Evolutionary conservation across 2,888 invertebrate genomes (phyloP), one percentile per base, ranked within the genome.

Genomic region (Ferdinandea cuprea): DNA sequence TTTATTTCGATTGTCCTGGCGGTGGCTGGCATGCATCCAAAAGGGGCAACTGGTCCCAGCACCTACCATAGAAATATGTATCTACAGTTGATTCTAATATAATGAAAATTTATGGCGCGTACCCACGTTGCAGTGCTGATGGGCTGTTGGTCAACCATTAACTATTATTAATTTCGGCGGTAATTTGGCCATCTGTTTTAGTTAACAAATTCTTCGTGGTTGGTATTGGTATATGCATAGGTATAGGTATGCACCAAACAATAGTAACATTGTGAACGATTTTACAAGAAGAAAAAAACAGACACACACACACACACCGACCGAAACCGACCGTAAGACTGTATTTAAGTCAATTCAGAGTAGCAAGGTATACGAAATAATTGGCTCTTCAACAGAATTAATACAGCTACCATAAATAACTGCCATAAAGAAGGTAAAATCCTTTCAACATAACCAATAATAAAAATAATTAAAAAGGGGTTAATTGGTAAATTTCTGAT

Each of bases 21-120:
- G 19, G 68, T 80, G 74, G 19, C 74, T 80, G 74, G 68, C 79
- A 69, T 63, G 48, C 32, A 80, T 80, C 79, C 79, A 80, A 73
- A 56, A 21, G 25, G 40, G 48, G 46, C 25, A 79, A 61, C 32
- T 63, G 46, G 17, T 58, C 40, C 32, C 13, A 13, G 37, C 13
- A 15, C 17, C 2, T 9, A 21, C 44, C 13, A 30, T 66, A 42
- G 50, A 37, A 15, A 46, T 9, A 11, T 17, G n/a, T 54, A 40
- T 44, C 30, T 63, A 61, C 40, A 80, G 68, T 63, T 74, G 73
- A 68, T 80, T 74, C 74, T 74, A 80, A 61, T 74, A 63, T 74
- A 74, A 80, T 80, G 63, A 74, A 73, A 80, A 74, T 80, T 61
- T 74, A 74, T 63, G 35, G 9, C 40, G 48, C 61, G 32, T 61